Evolutionary conservation across 92 coral and sea anemone genomes (phyloP).

Genomic region (Zoanthus solanderi): DNA sequence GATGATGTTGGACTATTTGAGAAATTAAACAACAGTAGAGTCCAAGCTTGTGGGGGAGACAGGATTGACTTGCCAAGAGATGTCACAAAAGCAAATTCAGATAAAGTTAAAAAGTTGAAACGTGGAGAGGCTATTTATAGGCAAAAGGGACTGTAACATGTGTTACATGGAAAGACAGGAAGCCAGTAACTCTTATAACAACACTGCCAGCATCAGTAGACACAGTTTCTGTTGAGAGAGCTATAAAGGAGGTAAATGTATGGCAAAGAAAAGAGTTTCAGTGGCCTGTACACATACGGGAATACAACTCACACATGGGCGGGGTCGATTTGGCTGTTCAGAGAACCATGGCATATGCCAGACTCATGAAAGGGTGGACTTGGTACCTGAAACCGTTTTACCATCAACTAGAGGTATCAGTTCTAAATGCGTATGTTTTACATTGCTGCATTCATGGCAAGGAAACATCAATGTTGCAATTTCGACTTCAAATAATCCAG

Average conservation of each 20-base stretch:
- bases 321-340: neutral
- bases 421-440: conserved; percentile 37
- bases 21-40: neutral
- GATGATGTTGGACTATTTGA: neutral
- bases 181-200: neutral
- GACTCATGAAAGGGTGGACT: conserved; percentile 1
- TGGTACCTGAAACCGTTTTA: conserved; percentile 40
- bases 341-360: neutral
- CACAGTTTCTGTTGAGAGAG: conserved; percentile 32
- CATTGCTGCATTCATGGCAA: conserved; percentile 29
- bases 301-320: neutral
- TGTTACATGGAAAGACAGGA: conserved; percentile 35
- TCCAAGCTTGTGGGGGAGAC: conserved; percentile 11
- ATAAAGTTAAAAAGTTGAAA: conserved; percentile 11
- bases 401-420: conserved; percentile 42
- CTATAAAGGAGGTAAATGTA: conserved; percentile 25
- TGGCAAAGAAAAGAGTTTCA: conserved; percentile 7
- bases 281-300: neutral
- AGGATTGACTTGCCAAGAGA: neutral
- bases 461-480: conserved; percentile 43
- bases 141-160: conserved; percentile 14
- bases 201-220: conserved; percentile 12
- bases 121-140: conserved; percentile 20
- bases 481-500: conserved; percentile 31
- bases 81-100: neutral